These are phyloP conservation scores for Labeo rohita DNA, from an alignment of 2,113 vertebrate species.

Conservation along the genomic window DNA sequence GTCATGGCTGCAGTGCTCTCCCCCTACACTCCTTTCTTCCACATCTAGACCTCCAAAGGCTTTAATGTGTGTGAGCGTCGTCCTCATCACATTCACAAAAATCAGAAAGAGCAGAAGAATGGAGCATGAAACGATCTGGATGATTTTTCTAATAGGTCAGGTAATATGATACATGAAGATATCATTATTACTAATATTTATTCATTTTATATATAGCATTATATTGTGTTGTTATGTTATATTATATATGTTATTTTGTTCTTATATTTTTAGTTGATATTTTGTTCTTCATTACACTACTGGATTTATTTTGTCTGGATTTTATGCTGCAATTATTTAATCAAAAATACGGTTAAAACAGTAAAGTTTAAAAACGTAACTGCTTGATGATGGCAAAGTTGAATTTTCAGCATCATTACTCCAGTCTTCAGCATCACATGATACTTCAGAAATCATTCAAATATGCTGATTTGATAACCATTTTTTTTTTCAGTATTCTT, in stretches of 20 bases:
- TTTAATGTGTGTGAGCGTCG: neutral
- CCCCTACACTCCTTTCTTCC: slow-evolving; percentile 19
- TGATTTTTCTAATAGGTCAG: too few species aligned
- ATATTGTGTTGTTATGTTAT: neutral
- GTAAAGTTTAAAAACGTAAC: too few species aligned
- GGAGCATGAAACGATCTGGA: neutral
- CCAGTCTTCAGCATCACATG: too few species aligned
- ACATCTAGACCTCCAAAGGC: slow-evolving; percentile 31
- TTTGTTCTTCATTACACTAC: neutral
- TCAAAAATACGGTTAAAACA: neutral
- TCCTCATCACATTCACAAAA: neutral
- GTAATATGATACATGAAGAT: too few species aligned
- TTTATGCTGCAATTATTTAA: neutral
- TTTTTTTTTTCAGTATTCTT: neutral
- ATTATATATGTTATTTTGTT: neutral
- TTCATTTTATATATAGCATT: neutral
- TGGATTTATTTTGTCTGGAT: neutral
- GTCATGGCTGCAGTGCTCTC: slow-evolving; percentile 37
- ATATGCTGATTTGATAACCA: neutral
- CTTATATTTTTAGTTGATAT: too few species aligned
- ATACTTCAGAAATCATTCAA: too few species aligned
- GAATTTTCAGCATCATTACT: too few species aligned
- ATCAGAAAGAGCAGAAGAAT: neutral
- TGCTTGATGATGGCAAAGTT: neutral
- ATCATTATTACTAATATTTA: too few species aligned